These are phyloP conservation scores for Lepidurus couesii DNA, from an alignment of 1,140 invertebrate genomes.

Conservation along the genomic window DNA sequence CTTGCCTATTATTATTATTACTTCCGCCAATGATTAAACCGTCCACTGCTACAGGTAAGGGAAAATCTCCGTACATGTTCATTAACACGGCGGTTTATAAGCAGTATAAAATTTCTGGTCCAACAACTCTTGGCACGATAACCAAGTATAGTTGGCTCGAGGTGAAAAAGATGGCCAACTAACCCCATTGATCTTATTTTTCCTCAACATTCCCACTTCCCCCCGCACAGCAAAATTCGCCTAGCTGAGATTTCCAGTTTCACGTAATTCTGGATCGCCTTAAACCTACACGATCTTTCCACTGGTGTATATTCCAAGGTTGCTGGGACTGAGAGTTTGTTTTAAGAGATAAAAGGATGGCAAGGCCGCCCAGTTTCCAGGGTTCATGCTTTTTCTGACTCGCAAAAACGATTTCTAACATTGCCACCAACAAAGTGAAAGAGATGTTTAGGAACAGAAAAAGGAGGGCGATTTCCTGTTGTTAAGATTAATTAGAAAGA, in stretches of 20 bases:
- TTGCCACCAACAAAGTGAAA: not conserved
- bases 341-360: not conserved
- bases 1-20: too few relatives aligned
- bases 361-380: not conserved
- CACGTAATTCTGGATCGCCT: too few relatives aligned
- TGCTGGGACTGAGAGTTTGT: not conserved
- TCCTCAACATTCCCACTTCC: not conserved
- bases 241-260: too few relatives aligned
- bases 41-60: too few relatives aligned
- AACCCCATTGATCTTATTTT: slow-evolving; percentile 11
- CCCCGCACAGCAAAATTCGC: not conserved
- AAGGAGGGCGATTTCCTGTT: not conserved
- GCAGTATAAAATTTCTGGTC: not conserved
- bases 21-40: too few relatives aligned
- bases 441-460: too few relatives aligned
- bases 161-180: not conserved
- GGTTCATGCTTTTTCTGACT: not conserved
- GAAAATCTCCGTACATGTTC: not conserved
- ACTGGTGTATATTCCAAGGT: not conserved
- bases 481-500: not conserved
- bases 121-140: not conserved
- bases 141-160: not conserved
- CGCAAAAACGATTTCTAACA: not conserved
- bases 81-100: not conserved
- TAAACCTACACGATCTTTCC: too few relatives aligned